Percentiles rank a stretch among this genome's conserved stretches.
Evolutionary conservation across 2,797 vertebrate species (phyloP).

Genomic region (Micrastur ruficollis): DNA sequence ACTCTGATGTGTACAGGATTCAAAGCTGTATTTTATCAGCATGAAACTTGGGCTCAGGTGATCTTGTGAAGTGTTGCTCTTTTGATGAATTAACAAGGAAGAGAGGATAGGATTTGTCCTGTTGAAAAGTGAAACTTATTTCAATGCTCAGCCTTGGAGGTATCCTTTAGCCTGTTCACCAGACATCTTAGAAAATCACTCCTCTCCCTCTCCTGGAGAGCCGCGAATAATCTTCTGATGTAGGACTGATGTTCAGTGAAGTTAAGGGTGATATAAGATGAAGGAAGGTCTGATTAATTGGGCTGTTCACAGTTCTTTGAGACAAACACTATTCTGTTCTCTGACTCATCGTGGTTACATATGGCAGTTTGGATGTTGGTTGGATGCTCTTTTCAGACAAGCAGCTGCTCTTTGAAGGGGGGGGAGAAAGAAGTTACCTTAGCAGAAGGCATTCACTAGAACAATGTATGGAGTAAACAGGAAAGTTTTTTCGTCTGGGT

Average conservation of each 20-base stretch:
- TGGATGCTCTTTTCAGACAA: background rate
- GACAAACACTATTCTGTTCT: background rate
- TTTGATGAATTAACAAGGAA: background rate
- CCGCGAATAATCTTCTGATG: background rate
- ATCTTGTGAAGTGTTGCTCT: background rate
- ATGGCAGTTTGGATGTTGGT: background rate
- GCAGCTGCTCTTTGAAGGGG: background rate
- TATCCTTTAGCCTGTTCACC: background rate
- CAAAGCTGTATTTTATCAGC: background rate
- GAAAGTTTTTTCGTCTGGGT: background rate
- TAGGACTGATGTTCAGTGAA: background rate
- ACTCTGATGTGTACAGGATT: background rate
- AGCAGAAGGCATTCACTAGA: background rate
- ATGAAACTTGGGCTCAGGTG: background rate
- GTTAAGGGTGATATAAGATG: background rate
- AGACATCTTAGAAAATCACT: background rate
- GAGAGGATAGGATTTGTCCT: background rate
- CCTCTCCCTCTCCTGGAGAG: background rate
- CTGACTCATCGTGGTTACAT: background rate
- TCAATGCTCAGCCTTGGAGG: background rate
- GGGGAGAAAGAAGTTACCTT: background rate
- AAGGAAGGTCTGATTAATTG: background rate
- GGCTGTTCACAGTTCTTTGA: background rate
- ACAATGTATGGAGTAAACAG: slow-evolving; percentile 1
- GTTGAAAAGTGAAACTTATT: background rate